Percentiles rank a stretch among this genome's conserved stretches.
Conservation (phyloP, 2,797 vertebrate genomes). For the Champsocephalus gunnari region DNA sequence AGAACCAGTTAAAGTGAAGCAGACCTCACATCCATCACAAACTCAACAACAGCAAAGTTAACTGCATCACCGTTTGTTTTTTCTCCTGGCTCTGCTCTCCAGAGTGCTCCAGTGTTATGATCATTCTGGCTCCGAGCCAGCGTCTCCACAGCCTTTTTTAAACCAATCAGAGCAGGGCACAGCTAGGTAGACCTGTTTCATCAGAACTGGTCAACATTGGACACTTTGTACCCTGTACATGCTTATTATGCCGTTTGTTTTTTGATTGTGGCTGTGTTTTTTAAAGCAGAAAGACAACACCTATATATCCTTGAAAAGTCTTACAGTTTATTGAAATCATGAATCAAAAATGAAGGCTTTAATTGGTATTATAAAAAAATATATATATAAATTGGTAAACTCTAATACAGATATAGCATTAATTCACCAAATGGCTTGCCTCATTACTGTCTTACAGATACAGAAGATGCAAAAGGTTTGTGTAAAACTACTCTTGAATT, state of each 20-base stretch:
- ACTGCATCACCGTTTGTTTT: conserved; percentile 52
- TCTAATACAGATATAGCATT: too few relatives aligned
- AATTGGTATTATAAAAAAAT: too few relatives aligned
- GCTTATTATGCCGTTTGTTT: background rate
- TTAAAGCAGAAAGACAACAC: background rate
- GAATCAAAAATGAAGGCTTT: too few relatives aligned
- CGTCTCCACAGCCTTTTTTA: conserved; percentile 7
- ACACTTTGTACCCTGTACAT: background rate
- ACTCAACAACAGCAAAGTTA: conserved; percentile 69
- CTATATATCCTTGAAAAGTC: too few relatives aligned
- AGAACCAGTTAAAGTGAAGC: conserved; percentile 49
- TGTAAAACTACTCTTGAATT: too few relatives aligned
- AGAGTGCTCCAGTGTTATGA: conserved; percentile 32
- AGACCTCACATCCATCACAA: conserved; percentile 73
- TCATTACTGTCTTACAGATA: too few relatives aligned
- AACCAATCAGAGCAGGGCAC: conserved; percentile 19
- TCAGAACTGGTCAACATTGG: background rate
- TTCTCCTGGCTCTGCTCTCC: conserved; percentile 24
- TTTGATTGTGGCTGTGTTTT: background rate
- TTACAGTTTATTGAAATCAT: too few relatives aligned
- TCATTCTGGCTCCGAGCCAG: conserved; percentile 16
- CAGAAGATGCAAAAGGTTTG: too few relatives aligned
- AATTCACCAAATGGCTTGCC: too few relatives aligned
- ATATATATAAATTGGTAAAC: too few relatives aligned
- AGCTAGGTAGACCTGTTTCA: background rate